These are phyloP conservation scores for Trichechus manatus DNA, from an alignment of 2,113 vertebrate genomes.

Conservation along the genomic window DNA sequence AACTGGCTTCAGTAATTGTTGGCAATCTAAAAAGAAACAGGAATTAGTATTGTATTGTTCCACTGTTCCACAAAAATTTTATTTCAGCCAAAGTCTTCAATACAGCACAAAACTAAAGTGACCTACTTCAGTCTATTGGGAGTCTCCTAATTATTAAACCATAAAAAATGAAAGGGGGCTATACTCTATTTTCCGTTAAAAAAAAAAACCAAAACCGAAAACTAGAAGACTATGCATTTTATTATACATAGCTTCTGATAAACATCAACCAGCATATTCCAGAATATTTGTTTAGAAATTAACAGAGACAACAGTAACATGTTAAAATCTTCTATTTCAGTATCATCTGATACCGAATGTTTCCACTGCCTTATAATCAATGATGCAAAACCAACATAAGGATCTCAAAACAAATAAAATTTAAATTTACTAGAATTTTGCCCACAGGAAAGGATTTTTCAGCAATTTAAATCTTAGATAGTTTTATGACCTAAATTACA, in stretches of 20 bases:
- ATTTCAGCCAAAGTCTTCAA: constrained; percentile 59
- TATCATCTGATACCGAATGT: neutral
- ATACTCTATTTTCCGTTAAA: constrained; percentile 35
- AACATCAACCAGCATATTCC: constrained; percentile 19
- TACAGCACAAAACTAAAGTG: constrained; percentile 27
- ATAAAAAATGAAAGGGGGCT: constrained; percentile 13
- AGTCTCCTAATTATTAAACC: constrained; percentile 62
- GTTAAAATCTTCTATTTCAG: constrained; percentile 40
- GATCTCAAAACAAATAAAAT: constrained; percentile 52
- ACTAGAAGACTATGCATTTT: constrained; percentile 5
- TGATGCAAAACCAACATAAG: constrained; percentile 41
- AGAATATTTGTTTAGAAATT: constrained; percentile 34
- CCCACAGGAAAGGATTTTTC: constrained; percentile 9
- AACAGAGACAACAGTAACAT: constrained; percentile 17
- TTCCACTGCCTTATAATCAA: neutral
- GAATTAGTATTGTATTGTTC: neutral
- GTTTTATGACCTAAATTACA: constrained; percentile 37
- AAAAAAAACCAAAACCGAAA: neutral
- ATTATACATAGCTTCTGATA: neutral
- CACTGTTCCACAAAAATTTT: constrained; percentile 58
- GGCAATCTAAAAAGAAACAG: constrained; percentile 59
- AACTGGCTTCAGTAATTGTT: constrained; percentile 52
- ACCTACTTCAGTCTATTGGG: neutral
- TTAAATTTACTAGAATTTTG: constrained; percentile 45
- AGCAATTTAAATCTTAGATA: constrained; percentile 40